Evolutionary conservation across 2,113 vertebrate species (phyloP), one percentile per base, ranked within the genome.

Genomic region (Larimichthys crocea): DNA sequence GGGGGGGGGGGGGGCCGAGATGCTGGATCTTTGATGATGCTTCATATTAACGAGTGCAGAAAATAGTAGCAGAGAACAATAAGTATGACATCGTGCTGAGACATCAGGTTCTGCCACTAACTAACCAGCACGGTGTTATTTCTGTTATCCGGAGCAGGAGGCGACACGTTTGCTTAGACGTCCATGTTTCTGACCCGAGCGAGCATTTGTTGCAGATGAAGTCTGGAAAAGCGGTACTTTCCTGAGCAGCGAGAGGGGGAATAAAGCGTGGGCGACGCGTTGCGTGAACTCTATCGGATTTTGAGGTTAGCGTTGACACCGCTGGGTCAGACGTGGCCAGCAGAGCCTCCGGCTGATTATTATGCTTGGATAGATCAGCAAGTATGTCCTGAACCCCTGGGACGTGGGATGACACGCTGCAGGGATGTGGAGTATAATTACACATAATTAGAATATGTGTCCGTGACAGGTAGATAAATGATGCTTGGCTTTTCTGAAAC

Each of bases 21-120:
- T 8, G 29, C 55, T 11, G 75, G 20, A 75, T 88, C 53, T 56
- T 17, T 68, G 68, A 68, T 26, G 64, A 77, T 80, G 67, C 56
- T 71, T 79, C 75, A 29, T 66, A 84, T 86, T 69, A 82, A 65
- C 85, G 72, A 83, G 62, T 69, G 76, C n/a, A 62, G 53, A 69
- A 62, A 83, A 78, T 62, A 83, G 82, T 24, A 29, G 59, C 62
- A 26, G 71, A 48, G 74, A 76, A 76, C 70, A 75, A 75, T 48
- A 52, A 74, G 55, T 16, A 35, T 64, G 65, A 69, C 59, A 55
- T 62, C 64, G 8, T 5, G 72, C 76, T 16, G 59, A 66, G 72
- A 76, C 65, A 42, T 59, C 60, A 22, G 64, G 9, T 66, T 66
- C 61, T 20, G 11, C n/a, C 11, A 26, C 26, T 26, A 26, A 1